Evolutionary conservation across 2,888 invertebrate species (phyloP).

Genomic region (Aphelenchoides bicaudatus): DNA sequence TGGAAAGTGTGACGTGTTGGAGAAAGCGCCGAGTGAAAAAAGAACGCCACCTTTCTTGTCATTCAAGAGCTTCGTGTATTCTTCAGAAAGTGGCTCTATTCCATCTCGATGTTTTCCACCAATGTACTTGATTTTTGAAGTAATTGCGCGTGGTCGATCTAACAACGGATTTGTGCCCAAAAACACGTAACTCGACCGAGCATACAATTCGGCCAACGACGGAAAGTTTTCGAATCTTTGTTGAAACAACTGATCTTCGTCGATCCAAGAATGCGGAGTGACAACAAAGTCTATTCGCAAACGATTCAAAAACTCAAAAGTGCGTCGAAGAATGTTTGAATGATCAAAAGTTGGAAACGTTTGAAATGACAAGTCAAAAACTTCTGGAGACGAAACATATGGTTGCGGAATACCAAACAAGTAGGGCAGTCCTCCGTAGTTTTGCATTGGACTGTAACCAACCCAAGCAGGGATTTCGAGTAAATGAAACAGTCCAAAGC

Average conservation of each 20-base stretch:
- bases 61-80: no score
- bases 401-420: not conserved
- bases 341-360: no score
- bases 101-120: no score
- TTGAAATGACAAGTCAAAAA: no score
- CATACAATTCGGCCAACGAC: constrained; percentile 6
- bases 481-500: not conserved
- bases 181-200: constrained; percentile 24
- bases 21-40: constrained; percentile 1
- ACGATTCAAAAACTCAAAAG: no score
- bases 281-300: no score
- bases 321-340: not conserved
- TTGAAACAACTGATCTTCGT: no score
- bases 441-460: not conserved
- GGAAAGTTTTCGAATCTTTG: not conserved
- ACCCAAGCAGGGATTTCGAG: not conserved
- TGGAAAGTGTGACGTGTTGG: not conserved
- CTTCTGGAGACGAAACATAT: no score
- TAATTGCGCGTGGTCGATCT: constrained; percentile 36
- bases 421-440: not conserved
- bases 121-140: constrained; percentile 44
- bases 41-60: not conserved
- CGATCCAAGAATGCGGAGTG: no score
- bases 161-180: constrained; percentile 47
- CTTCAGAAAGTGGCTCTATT: no score